These are phyloP conservation scores for Dipodomys stephensi DNA, from an alignment of 2,113 vertebrate species.

Conservation along the genomic window DNA sequence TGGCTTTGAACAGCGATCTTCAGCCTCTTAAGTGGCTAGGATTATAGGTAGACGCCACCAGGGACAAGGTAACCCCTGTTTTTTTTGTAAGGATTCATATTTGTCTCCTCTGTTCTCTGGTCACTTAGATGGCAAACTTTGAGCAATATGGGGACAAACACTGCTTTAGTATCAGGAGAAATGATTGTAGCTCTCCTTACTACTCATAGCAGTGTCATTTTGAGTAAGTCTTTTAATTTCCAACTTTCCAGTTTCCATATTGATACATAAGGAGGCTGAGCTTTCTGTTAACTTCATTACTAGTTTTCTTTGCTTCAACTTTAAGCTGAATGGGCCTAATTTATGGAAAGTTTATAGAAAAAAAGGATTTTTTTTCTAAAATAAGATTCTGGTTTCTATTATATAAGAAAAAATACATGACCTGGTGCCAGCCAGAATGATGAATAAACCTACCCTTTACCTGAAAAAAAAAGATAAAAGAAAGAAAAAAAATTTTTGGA, in stretches of 20 bases:
- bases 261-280: background rate
- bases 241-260: background rate
- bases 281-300: background rate
- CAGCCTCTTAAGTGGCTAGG: no score
- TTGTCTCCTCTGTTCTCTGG: background rate
- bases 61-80: background rate
- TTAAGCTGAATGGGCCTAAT: background rate
- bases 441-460: no score
- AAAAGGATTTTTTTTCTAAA: background rate
- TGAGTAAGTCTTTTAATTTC: no score
- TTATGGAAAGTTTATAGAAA: background rate
- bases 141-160: background rate
- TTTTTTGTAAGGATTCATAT: background rate
- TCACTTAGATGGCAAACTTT: background rate
- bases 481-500: background rate
- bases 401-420: background rate
- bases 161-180: background rate
- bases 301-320: background rate
- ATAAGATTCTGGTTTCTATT: constrained; percentile 1
- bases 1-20: no score
- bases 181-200: background rate
- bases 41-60: no score
- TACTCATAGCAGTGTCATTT: background rate
- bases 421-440: no score
- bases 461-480: background rate